Conservation (phyloP, 1,140 invertebrate species). For the Temnothorax nylanderi region DNA sequence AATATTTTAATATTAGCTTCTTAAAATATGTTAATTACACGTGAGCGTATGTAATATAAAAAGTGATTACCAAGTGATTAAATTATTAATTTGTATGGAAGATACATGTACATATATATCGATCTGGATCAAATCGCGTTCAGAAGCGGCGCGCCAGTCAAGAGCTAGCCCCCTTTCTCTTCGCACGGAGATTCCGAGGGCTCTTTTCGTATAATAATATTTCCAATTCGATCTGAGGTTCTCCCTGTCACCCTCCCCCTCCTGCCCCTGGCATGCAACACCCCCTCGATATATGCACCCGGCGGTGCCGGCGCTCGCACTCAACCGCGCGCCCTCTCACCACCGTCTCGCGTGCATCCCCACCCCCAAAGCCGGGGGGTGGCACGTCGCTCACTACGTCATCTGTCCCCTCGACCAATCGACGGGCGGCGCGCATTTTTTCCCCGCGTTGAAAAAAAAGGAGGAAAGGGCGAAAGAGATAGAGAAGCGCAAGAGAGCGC, state of each 20-base stretch:
- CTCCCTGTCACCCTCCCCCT: slow-evolving; percentile 68
- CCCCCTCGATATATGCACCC: slow-evolving; percentile 72
- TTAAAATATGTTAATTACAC: background rate
- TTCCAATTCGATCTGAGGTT: slow-evolving; percentile 81
- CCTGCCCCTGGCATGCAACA: slow-evolving; percentile 34
- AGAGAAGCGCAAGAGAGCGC: slow-evolving; percentile 58
- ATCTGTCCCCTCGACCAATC: slow-evolving; percentile 86
- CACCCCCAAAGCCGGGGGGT: slow-evolving; percentile 79
- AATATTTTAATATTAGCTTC: background rate
- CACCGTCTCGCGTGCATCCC: slow-evolving; percentile 76
- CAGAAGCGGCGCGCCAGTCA: background rate
- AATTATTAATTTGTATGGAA: background rate
- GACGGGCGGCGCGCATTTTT: slow-evolving; percentile 85
- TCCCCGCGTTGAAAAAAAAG: slow-evolving; percentile 83
- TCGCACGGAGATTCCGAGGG: slow-evolving; percentile 65
- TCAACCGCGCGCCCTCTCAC: slow-evolving; percentile 75
- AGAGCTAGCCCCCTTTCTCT: background rate
- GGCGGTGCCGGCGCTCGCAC: slow-evolving; percentile 72
- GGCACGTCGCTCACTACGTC: slow-evolving; percentile 86
- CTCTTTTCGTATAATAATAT: slow-evolving; percentile 83
- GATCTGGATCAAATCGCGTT: background rate
- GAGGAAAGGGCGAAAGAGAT: slow-evolving; percentile 66
- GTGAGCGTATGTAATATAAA: background rate
- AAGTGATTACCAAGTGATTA: background rate
- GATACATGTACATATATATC: background rate